These are phyloP conservation scores for Drosophila dives DNA, from an alignment of 2,888 invertebrate genomes.

Conservation along the genomic window DNA sequence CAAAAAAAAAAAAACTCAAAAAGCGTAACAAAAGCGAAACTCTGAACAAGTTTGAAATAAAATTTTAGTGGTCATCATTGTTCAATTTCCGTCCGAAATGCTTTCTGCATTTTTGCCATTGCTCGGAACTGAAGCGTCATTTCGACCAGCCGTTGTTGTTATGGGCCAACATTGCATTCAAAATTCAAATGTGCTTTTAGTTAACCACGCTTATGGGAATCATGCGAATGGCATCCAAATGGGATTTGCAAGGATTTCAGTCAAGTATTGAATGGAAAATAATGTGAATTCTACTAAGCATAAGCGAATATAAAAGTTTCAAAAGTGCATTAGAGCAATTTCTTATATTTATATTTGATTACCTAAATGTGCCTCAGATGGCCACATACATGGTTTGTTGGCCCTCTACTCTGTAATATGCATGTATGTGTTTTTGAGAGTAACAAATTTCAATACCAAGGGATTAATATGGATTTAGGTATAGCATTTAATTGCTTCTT, in stretches of 20 bases:
- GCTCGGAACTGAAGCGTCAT: background rate
- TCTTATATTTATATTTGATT: constrained; percentile 5
- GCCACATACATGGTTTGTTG: background rate
- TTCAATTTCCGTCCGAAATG: constrained; percentile 36
- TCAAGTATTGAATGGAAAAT: background rate
- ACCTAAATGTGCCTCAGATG: background rate
- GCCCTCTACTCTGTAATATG: background rate
- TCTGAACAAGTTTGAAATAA: constrained; percentile 51
- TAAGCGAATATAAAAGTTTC: background rate
- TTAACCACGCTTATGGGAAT: constrained; percentile 58
- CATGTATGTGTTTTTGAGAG: background rate
- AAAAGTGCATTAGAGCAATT: background rate
- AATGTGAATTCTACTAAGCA: background rate
- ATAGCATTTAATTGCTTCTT: constrained; percentile 8
- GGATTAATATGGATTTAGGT: constrained; percentile 6
- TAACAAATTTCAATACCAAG: constrained; percentile 44
- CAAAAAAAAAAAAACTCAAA: constrained; percentile 1
- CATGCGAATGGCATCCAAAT: constrained; percentile 44
- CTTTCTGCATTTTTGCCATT: constrained; percentile 5
- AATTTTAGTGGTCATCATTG: constrained; percentile 62
- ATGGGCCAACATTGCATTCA: constrained; percentile 64
- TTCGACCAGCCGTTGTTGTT: constrained; percentile 17
- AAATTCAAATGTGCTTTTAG: constrained; percentile 69
- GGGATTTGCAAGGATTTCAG: constrained; percentile 6
- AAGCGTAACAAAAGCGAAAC: constrained; percentile 33